These are phyloP conservation scores for Phalacrocorax brasilianus DNA, from an alignment of 2,113 vertebrate species.

Conservation along the genomic window DNA sequence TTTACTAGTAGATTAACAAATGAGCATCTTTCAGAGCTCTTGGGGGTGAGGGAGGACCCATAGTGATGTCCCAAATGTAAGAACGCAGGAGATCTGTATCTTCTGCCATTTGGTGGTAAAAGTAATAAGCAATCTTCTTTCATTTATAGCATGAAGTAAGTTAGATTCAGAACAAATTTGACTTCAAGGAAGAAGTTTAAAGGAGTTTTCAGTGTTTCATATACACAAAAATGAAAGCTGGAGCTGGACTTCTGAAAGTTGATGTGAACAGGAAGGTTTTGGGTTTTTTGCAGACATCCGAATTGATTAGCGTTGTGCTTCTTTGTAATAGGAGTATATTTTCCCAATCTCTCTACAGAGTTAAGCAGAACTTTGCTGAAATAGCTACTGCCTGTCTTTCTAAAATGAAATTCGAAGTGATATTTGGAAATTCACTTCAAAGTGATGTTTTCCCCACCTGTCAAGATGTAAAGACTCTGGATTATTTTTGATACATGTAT, in stretches of 20 bases:
- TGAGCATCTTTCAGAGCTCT: background rate
- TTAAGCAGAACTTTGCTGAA: background rate
- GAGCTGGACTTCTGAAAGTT: background rate
- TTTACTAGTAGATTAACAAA: background rate
- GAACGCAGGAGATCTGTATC: background rate
- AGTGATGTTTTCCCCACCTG: background rate
- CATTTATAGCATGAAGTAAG: background rate
- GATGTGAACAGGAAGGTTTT: background rate
- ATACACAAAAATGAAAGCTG: background rate
- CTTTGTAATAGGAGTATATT: background rate
- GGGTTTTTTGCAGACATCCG: background rate
- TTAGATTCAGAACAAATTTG: background rate
- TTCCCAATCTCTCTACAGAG: background rate
- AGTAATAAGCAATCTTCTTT: background rate
- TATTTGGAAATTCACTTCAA: slow-evolving; percentile 7
- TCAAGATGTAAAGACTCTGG: background rate
- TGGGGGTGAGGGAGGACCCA: background rate
- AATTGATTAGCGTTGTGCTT: background rate
- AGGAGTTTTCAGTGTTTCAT: background rate
- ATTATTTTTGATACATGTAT: background rate
- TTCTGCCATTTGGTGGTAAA: background rate
- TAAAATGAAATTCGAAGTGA: background rate
- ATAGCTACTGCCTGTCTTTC: background rate
- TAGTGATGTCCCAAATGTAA: background rate
- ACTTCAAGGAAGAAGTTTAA: background rate